Conservation (phyloP, 2,113 vertebrate species). For the Gobio gobio region DNA sequence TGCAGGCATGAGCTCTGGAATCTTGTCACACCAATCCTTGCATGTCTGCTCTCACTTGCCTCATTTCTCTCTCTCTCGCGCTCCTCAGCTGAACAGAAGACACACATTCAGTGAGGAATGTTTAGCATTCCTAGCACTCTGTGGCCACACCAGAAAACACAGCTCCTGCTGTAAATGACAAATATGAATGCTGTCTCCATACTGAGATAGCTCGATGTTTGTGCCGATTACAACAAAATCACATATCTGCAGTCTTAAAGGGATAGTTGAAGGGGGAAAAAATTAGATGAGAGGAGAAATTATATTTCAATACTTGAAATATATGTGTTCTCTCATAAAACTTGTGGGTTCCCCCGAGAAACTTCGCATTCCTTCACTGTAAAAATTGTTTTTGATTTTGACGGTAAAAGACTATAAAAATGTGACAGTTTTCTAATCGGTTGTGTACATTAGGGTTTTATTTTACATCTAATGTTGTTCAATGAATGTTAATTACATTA, state of each 20-base stretch:
- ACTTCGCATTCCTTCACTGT: not conserved
- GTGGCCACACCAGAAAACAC: constrained; percentile 33
- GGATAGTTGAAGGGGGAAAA: no score
- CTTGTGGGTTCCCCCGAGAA: not conserved
- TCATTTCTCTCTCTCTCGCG: not conserved
- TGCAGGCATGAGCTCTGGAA: constrained; percentile 30
- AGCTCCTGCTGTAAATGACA: constrained; percentile 9
- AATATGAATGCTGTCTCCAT: not conserved
- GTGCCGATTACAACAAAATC: not conserved
- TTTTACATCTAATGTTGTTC: no score
- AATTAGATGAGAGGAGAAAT: no score
- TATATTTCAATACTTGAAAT: not conserved
- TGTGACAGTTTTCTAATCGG: no score
- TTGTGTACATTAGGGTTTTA: no score
- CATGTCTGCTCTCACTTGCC: not conserved
- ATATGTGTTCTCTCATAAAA: not conserved
- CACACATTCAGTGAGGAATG: constrained; percentile 38
- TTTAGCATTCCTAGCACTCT: constrained; percentile 34
- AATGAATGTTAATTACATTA: no score
- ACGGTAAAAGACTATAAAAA: no score
- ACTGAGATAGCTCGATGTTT: not conserved
- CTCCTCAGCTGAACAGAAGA: constrained; percentile 21
- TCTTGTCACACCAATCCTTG: not conserved
- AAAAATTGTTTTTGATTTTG: no score
- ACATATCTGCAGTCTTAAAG: not conserved